phyloP scores from a whole-genome alignment of 2,113 vertebrate species.

The Albula glossodonta region DNA sequence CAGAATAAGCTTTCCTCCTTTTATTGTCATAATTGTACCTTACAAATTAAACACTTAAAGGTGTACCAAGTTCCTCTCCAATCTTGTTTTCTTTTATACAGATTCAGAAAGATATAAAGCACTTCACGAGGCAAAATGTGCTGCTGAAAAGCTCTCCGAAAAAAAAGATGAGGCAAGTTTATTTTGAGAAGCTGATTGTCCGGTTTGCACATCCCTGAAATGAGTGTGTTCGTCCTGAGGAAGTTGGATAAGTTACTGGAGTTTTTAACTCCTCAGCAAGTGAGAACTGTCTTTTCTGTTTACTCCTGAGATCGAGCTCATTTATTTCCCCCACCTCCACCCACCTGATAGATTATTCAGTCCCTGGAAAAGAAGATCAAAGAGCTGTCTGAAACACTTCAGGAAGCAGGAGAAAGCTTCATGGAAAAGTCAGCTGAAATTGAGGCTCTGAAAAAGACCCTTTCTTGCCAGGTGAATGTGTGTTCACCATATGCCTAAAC shows the following conservation, averaged over 20 bases:
- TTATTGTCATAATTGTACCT: too few species aligned
- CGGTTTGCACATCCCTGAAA: neutral
- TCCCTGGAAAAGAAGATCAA: constrained; percentile 73
- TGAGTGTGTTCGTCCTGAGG: neutral
- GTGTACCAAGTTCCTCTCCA: too few species aligned
- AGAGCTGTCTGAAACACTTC: constrained; percentile 66
- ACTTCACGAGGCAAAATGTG: constrained; percentile 63
- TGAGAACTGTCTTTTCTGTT: neutral
- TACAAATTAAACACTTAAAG: too few species aligned
- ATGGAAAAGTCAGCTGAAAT: constrained; percentile 59
- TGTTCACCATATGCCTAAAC: neutral
- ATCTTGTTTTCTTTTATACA: constrained; percentile 19
- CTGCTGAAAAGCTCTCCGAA: constrained; percentile 67
- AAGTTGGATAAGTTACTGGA: neutral
- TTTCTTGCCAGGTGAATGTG: constrained; percentile 55
- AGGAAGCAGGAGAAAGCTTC: constrained; percentile 65
- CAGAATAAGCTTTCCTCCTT: too few species aligned
- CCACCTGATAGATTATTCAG: constrained; percentile 67
- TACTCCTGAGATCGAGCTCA: neutral
- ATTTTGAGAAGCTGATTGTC: neutral
- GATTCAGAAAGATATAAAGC: constrained; percentile 37
- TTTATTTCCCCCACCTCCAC: neutral
- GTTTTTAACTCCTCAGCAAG: neutral
- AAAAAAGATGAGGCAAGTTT: constrained; percentile 80
- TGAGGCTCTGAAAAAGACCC: constrained; percentile 52